Percentiles rank a stretch among this genome's conserved stretches.
These are phyloP conservation scores for Harlomillsia oculata DNA, from an alignment of 1,140 invertebrate genomes.

Conservation along the genomic window DNA sequence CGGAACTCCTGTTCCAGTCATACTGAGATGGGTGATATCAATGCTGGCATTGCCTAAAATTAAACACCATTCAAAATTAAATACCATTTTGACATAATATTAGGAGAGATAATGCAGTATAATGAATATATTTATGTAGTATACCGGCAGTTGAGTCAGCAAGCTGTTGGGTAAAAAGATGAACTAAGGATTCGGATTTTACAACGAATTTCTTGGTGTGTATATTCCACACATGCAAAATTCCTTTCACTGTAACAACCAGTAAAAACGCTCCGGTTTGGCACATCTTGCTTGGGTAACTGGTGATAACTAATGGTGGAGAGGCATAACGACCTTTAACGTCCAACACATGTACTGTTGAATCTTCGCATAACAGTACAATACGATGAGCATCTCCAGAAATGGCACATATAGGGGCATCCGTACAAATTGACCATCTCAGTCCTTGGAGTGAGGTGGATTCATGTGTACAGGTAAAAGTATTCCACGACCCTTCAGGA, in stretches of 20 bases:
- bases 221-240: constrained; percentile 38
- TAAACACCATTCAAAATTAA: background rate
- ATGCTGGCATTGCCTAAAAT: background rate
- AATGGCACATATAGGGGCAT: constrained; percentile 24
- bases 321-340: constrained; percentile 45
- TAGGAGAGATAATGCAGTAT: no score
- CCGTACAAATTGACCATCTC: constrained; percentile 30
- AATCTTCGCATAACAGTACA: constrained; percentile 56
- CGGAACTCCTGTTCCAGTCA: constrained; percentile 48
- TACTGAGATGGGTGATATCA: background rate
- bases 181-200: constrained; percentile 33
- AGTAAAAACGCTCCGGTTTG: constrained; percentile 38
- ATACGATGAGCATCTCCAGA: constrained; percentile 39
- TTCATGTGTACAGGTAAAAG: constrained; percentile 20
- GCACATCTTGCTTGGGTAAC: constrained; percentile 46
- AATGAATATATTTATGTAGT: constrained; percentile 16
- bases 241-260: constrained; percentile 37
- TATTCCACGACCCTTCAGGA: background rate
- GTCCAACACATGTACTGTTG: constrained; percentile 54
- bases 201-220: constrained; percentile 34
- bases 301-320: constrained; percentile 54
- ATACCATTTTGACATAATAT: constrained; percentile 3
- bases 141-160: constrained; percentile 31
- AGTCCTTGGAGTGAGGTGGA: constrained; percentile 13
- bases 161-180: constrained; percentile 35